phyloP scores from a whole-genome alignment of 2,113 vertebrate genomes.

The Sciurus niger region DNA sequence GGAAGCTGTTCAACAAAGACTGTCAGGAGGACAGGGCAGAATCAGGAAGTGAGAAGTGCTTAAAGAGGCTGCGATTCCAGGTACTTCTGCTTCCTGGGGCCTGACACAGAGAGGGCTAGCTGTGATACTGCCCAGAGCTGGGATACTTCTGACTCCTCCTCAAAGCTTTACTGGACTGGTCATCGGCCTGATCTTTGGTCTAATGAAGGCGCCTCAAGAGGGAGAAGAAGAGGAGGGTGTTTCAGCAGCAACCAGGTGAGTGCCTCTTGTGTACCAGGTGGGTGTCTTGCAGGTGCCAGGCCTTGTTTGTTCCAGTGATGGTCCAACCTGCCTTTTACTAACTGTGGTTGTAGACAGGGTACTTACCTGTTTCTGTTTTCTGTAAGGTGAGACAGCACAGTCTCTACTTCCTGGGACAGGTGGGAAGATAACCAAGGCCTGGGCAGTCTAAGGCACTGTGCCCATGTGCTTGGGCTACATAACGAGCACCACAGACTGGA shows the following conservation, averaged over 20 bases:
- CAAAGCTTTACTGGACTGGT: neutral
- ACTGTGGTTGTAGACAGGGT: neutral
- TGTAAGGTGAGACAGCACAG: neutral
- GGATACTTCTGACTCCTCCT: neutral
- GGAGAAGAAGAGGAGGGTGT: neutral
- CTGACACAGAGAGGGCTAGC: neutral
- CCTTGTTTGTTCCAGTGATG: neutral
- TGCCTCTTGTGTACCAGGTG: neutral
- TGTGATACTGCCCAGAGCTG: neutral
- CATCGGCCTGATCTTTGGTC: neutral
- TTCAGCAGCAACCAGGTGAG: neutral
- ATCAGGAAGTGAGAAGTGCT: neutral
- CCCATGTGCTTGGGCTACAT: neutral
- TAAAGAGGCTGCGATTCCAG: neutral
- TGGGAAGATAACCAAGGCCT: neutral
- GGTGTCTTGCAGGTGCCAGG: neutral
- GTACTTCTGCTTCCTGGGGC: neutral
- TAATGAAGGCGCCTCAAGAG: neutral
- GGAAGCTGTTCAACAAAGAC: neutral
- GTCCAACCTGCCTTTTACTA: neutral
- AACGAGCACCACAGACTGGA: too few species aligned
- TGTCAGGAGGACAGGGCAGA: neutral
- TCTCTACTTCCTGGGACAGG: neutral
- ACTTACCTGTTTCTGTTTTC: neutral
- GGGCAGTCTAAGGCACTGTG: neutral